Conservation (phyloP, 2,797 vertebrate species). For the Microchirus variegatus region DNA sequence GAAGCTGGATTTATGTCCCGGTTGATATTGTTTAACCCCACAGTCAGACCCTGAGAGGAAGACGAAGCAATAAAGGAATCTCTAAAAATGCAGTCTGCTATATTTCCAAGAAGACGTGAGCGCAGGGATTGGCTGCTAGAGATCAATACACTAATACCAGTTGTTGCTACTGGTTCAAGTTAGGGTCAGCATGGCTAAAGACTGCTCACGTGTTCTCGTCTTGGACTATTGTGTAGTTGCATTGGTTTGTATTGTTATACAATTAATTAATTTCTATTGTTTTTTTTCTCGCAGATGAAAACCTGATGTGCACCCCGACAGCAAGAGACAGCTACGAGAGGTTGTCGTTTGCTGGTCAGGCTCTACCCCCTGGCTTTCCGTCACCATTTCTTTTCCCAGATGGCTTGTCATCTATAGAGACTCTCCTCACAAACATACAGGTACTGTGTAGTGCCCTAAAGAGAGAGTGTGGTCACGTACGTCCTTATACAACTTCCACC, state of each 20-base stretch:
- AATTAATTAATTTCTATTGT: no score
- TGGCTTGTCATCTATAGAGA: slow-evolving; percentile 99
- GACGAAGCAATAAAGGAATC: slow-evolving; percentile 78
- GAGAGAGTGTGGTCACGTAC: no score
- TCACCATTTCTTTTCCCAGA: slow-evolving; percentile 99
- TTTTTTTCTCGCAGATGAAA: slow-evolving; percentile 87
- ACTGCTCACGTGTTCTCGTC: slow-evolving; percentile 1
- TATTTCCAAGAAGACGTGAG: slow-evolving; percentile 24
- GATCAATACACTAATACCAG: slow-evolving; percentile 44
- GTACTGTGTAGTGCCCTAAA: slow-evolving; percentile 32
- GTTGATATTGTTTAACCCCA: slow-evolving; percentile 88
- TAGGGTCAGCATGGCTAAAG: slow-evolving; percentile 26
- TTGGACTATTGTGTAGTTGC: slow-evolving; percentile 7
- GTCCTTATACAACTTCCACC: no score
- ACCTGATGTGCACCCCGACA: slow-evolving; percentile 95
- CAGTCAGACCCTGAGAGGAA: slow-evolving; percentile 45
- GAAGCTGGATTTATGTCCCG: slow-evolving; percentile 91
- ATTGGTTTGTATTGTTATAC: background rate
- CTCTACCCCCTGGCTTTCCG: slow-evolving; percentile 94
- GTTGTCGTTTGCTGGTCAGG: slow-evolving; percentile 94
- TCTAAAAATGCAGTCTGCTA: slow-evolving; percentile 73
- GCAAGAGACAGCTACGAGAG: slow-evolving; percentile 98
- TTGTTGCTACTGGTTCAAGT: slow-evolving; percentile 24
- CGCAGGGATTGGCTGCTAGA: slow-evolving; percentile 29
- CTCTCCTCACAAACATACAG: slow-evolving; percentile 94